Percentiles rank a stretch among this genome's conserved stretches.
Evolutionary conservation across 2,888 invertebrate species (phyloP).

Genomic region (Trichogramma evanescens): DNA sequence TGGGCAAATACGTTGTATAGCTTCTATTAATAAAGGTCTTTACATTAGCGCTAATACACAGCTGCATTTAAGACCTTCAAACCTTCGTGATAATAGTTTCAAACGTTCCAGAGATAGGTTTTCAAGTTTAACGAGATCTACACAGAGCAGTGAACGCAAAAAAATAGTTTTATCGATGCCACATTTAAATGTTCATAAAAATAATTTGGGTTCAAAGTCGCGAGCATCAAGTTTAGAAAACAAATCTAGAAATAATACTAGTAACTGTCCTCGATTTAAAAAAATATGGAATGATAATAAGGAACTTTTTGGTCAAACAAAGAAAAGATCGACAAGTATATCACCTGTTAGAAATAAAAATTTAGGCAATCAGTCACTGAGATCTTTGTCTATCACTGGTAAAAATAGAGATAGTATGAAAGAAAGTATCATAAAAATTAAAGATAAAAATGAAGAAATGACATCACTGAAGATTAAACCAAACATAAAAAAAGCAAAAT

Average conservation of each 20-base stretch:
- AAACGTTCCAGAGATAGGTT: slow-evolving; percentile 1
- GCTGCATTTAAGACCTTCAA: slow-evolving; percentile 30
- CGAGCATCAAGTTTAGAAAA: slow-evolving; percentile 11
- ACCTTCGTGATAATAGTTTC: neutral
- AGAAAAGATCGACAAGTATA: too few species aligned
- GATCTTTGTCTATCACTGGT: too few species aligned
- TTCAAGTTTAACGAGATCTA: neutral
- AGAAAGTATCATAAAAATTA: neutral
- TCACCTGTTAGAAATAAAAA: neutral
- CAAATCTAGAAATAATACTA: too few species aligned
- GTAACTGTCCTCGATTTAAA: too few species aligned
- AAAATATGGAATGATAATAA: too few species aligned
- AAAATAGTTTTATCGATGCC: too few species aligned
- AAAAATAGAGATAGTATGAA: too few species aligned
- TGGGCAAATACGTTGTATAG: slow-evolving; percentile 49
- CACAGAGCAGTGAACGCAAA: too few species aligned
- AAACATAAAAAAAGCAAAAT: slow-evolving; percentile 11
- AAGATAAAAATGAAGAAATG: neutral
- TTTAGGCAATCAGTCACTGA: too few species aligned
- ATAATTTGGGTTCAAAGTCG: neutral
- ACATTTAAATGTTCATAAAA: neutral
- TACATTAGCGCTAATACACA: slow-evolving; percentile 39
- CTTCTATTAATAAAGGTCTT: slow-evolving; percentile 32
- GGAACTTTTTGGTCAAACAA: too few species aligned
- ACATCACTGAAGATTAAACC: slow-evolving; percentile 15